Base-by-base conservation (phyloP, 2,113 vertebrate genomes). In the Etia nguti region DNA sequence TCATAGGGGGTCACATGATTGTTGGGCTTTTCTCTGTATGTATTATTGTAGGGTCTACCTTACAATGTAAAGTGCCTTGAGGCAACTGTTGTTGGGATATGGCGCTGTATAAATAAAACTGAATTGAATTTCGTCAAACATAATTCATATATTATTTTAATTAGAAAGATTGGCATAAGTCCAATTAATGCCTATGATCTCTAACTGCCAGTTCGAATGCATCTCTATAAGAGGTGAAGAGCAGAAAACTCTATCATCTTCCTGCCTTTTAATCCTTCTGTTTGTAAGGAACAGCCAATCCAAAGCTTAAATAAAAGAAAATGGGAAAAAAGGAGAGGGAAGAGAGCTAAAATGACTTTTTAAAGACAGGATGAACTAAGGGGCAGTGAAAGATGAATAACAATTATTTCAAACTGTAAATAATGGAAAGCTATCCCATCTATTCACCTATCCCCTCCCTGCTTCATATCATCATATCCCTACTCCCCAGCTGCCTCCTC, bases 321-420 rank as follows among this genome's bases (percentile, higher is more conserved):
- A 43, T 26, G n/a, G 7, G 12, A 6, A 26, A 20, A 73, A 46
- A 6, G n/a, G 65, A 43, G 1, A 43, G 41, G 68, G 16, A 73
- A 46, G 22, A 26, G 41, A 48, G 2, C 0, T 41, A 46, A 26
- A 4, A 46, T 6, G 0, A 26, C 22, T 6, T 46, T 13, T 68
- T 68, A 38, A 65, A 38, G 18, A 73, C 13, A 6, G 38, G 68
- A 43, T 73, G 41, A 46, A 73, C 9, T 26, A 41, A 73, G 43
- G 43, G 2, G 15, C 43, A 48, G 24, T 2, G 48, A 48, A 75
- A 26, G 41, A 48, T 46, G 41, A 48, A 48, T 48, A 46, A 73
- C 3, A 46, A 6, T 48, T 75, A 48, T 29, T 48, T 29, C 10
- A 46, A 75, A 3, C 22, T 29, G 24, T 75, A 75, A 48, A 29